A percentile compares a stretch with the other conserved stretches of the same genome.
phyloP scores from a whole-genome alignment of 2,888 invertebrate species.

The Tenodera sinensis region DNA sequence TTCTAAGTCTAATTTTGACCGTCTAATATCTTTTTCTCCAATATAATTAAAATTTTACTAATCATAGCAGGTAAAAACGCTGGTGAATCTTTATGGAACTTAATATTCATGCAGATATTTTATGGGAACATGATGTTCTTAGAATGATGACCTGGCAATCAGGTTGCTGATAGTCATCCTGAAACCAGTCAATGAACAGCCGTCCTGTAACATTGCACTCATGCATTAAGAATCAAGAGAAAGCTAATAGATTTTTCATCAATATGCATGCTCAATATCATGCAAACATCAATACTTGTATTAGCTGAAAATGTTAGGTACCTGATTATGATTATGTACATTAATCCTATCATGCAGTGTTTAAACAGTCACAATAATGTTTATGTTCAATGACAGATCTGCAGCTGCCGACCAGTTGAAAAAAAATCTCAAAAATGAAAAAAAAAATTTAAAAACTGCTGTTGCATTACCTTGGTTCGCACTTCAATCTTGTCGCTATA shows the following conservation, averaged over 20 bases:
- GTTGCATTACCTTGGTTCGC: conserved; percentile 47
- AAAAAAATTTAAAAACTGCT: conserved; percentile 1
- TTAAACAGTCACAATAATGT: neutral
- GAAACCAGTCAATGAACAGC: neutral
- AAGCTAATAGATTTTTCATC: neutral
- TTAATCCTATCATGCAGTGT: neutral
- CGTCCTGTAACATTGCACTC: neutral
- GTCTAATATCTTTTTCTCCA: neutral
- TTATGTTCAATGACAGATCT: neutral
- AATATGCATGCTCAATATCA: neutral
- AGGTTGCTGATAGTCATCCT: neutral
- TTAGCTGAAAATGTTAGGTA: neutral
- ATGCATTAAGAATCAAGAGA: neutral
- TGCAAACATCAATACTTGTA: neutral
- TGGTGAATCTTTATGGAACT: neutral
- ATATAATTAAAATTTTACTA: neutral
- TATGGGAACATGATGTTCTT: neutral
- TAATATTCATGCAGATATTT: neutral
- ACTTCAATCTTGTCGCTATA: conserved; percentile 53
- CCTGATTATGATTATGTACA: neutral
- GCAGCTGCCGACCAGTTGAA: neutral
- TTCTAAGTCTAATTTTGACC: neutral
- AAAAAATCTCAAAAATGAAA: neutral
- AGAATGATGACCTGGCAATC: neutral
- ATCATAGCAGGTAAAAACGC: neutral